Evolutionary conservation across 2,113 vertebrate species (phyloP), one percentile per base, ranked within the genome.

Genomic region (Laticauda laticaudata): DNA sequence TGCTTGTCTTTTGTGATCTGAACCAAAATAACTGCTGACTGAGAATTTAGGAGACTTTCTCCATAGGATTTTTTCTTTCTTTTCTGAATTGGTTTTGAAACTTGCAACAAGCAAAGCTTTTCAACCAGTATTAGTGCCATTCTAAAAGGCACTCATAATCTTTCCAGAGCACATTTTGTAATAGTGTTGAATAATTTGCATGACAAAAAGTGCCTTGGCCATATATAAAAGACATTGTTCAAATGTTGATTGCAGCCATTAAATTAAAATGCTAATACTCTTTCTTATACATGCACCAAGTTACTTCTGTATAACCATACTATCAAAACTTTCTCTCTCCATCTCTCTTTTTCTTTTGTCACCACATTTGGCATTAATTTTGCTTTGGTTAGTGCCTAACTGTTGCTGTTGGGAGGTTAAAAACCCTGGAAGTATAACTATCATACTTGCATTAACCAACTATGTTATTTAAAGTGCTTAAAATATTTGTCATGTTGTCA

Each of bases 111-210:
- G 95, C 87, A 55, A 86, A 90, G 43, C 56, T 10, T 90, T 92
- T 93, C 90, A 91, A 93, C 54, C 24, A 94, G 29, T 55, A 86
- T 94, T 95, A 87, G 90, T 95, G 75, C 91, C 91, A 3, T 93
- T 95, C 93, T 92, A 93, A 94, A 96, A 96, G 56, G 91, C 85
- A 90, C 57, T 92, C 87, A 85, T 91, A 94, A 92, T 56, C 75
- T 94, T 95, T 95, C 4, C 0, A 94, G 96, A 96, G 94, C 93
- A 96, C 94, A 94, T 96, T 95, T 88, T 96, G 61, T 94, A 96
- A 92, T 93, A 90, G 86, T 81, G 92, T 91, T 94, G 92, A 96
- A 64, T 94, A 0, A 96, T 97, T 96, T 96, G 89, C 94, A 96
- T 97, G 92, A 96, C 93, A 96, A 96, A 95, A 91, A 93, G 39